These are phyloP conservation scores for Esox lucius DNA, from an alignment of 2,797 vertebrate genomes.

Conservation along the genomic window DNA sequence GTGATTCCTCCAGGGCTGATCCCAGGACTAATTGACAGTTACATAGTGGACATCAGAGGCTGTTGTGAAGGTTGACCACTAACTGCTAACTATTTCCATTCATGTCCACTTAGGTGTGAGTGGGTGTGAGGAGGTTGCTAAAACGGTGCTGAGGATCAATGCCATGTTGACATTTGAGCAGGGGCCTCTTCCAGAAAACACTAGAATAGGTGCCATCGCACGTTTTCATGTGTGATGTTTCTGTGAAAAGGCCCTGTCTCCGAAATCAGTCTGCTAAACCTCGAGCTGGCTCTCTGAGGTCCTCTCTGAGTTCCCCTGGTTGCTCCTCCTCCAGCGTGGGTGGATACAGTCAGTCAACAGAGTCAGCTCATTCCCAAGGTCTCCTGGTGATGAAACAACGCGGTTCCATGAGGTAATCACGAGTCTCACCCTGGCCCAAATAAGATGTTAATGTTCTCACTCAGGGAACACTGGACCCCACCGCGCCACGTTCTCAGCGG, in stretches of 20 bases:
- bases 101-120: constrained; percentile 52
- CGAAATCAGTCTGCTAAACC: constrained; percentile 38
- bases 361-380: constrained; percentile 45
- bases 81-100: constrained; percentile 62
- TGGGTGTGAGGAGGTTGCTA: constrained; percentile 62
- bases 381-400: constrained; percentile 66
- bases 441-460: constrained; percentile 71
- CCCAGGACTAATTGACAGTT: constrained; percentile 52
- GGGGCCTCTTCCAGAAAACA: constrained; percentile 65
- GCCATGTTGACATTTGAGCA: constrained; percentile 61
- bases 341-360: constrained; percentile 40
- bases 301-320: no score
- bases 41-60: constrained; percentile 21
- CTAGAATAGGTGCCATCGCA: constrained; percentile 67
- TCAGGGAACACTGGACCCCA: constrained; percentile 65
- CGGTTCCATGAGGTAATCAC: constrained; percentile 66
- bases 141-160: constrained; percentile 72
- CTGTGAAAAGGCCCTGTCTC: constrained; percentile 52
- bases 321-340: constrained; percentile 30
- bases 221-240: constrained; percentile 71
- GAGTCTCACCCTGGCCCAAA: constrained; percentile 60
- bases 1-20: constrained; percentile 34
- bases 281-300: constrained; percentile 24
- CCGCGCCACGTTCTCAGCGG: constrained; percentile 41
- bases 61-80: constrained; percentile 47